Percentiles rank a stretch among this genome's conserved stretches.
phyloP scores from a whole-genome alignment of 2,113 vertebrate species.

The Gallinago paraguaiae region DNA sequence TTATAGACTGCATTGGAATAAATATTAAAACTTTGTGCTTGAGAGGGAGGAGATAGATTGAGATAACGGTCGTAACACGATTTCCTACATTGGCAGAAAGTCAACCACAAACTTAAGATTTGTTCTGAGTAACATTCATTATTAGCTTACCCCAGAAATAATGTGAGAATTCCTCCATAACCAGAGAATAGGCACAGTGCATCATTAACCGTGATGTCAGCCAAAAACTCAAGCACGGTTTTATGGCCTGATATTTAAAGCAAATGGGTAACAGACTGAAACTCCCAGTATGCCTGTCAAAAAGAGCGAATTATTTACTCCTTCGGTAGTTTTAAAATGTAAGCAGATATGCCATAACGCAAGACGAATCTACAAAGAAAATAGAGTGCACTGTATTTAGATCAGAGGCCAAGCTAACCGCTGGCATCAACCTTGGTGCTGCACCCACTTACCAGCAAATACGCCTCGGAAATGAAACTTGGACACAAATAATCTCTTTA shows the following conservation, averaged over 20 bases:
- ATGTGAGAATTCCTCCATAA: conserved; percentile 47
- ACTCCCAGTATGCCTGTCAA: background rate
- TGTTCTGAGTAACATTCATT: background rate
- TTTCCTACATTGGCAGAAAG: conserved; percentile 31
- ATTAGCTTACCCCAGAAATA: conserved; percentile 50
- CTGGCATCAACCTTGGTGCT: background rate
- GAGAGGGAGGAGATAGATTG: background rate
- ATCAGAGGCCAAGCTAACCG: background rate
- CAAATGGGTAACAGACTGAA: conserved; percentile 50
- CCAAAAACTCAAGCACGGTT: conserved; percentile 33
- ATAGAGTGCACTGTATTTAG: background rate
- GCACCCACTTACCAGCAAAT: background rate
- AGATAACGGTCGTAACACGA: background rate
- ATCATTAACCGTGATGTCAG: conserved; percentile 5
- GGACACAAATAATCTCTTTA: background rate
- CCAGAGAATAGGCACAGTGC: conserved; percentile 21
- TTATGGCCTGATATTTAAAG: conserved; percentile 29
- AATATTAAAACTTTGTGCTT: background rate
- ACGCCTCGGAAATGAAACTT: background rate
- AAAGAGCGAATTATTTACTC: conserved; percentile 41
- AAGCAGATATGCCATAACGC: conserved; percentile 2
- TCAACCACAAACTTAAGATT: conserved; percentile 12
- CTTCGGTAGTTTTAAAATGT: conserved; percentile 25
- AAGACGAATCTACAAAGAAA: background rate
- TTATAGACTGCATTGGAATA: background rate